Evolutionary conservation across 1,140 invertebrate genomes (phyloP).

Genomic region (Telenomus remus): DNA sequence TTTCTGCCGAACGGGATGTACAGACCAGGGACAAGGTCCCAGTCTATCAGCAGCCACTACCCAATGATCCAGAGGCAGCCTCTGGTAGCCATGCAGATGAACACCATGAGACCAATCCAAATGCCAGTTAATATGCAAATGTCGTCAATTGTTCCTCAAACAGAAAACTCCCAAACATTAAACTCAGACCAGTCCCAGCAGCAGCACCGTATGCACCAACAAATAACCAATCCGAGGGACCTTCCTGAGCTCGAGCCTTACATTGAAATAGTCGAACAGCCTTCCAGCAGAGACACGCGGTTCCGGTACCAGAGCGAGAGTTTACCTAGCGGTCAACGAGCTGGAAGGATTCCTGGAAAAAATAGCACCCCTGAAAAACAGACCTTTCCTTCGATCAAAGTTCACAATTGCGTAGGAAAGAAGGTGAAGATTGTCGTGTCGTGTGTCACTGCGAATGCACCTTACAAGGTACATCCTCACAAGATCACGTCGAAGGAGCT

Average conservation of each 20-base stretch:
- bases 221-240: too few relatives aligned
- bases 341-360: conserved; percentile 93
- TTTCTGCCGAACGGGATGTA: too few relatives aligned
- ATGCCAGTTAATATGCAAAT: too few relatives aligned
- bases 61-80: too few relatives aligned
- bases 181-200: too few relatives aligned
- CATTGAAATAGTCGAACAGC: conserved; percentile 92
- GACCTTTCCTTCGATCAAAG: conserved; percentile 92
- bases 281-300: conserved; percentile 90
- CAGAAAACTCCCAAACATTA: too few relatives aligned
- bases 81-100: too few relatives aligned
- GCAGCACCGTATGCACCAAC: too few relatives aligned
- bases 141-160: too few relatives aligned
- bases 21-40: too few relatives aligned
- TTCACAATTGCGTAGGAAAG: conserved; percentile 85
- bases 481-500: conserved; percentile 95
- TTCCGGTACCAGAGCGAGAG: conserved; percentile 97
- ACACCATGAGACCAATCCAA: too few relatives aligned
- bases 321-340: conserved; percentile 94
- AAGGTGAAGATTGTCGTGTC: conserved; percentile 92
- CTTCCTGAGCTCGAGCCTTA: conserved; percentile 30
- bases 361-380: conserved; percentile 91
- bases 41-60: too few relatives aligned
- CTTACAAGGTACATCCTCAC: conserved; percentile 94
- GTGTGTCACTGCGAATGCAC: conserved; percentile 93